Base-by-base conservation (phyloP, 1,140 invertebrate species). In the Drosophila aff. region DNA sequence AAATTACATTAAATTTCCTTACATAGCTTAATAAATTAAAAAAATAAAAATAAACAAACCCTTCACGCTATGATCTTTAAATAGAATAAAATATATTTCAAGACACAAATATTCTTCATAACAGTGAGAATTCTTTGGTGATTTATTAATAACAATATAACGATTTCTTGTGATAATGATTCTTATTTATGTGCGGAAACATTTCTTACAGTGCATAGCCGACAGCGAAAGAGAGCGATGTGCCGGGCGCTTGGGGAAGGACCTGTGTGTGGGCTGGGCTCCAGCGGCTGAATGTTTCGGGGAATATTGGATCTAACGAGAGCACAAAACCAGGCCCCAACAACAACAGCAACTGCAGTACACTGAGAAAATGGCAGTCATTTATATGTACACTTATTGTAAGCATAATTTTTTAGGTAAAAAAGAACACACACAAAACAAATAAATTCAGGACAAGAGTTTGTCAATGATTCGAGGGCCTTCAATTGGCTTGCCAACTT, bases 241-340 rank as follows among this genome's bases (percentile, higher is more conserved):
- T 41, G 33, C 36, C 9, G 43, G 13, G 13, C 36, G 53, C 21
- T 38, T 23, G 33, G 23, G 26, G 26, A 63, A 36, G 53, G 53
- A 33, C 43, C 43, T 63, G 33, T 21, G 28, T 43, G 46, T 46
- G 63, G 49, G 38, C 36, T 23, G 23, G 2, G 23, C 23, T 23
- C 23, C 23, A 23, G 23, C 23, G 40, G 38, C 36, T 44, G 43
- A 21, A 72, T 44, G 13, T 21, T 55, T 40, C 21, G 68, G 40
- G 63, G 15, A 36, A 68, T 59, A 41, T 49, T 40, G 65, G 36
- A 47, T 76, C 72, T 76, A 81, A 82, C 68, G 72, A 82, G 80
- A 63, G 80, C 59, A 71, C 79, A 81, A 81, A 82, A 61, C 53
- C 40, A 15, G 36, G 36, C 66, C 11, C 18, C 40, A 46, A 28